Evolutionary conservation across 2,888 invertebrate species (phyloP), one percentile per base, ranked within the genome.

Genomic region (Parnassius glacialis): DNA sequence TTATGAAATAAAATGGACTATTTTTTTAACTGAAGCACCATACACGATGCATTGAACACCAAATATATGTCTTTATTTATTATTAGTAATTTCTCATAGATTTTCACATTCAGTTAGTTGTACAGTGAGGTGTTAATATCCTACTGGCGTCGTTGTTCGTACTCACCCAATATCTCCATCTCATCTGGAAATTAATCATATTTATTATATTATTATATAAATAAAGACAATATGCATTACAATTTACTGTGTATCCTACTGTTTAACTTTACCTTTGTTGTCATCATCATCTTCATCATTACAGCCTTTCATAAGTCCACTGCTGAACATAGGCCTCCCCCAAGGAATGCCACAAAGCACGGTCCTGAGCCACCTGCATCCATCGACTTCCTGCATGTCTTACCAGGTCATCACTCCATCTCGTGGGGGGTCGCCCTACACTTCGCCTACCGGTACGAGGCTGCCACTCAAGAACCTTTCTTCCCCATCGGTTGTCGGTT

Each of bases 141-240:
- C 70, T 73, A 68, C 65, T 71, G 68, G 10, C 67, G 65, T 76
- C 71, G 72, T 72, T 75, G 73, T 72, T 74, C 70, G 65, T 67
- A 65, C 71, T 70, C 72, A 74, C 85, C 85, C 82, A 87, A 81
- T 79, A 79, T 79, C 76, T 81, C 85, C 84, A 85, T 79, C 83
- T 83, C 84, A 82, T 79, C 89, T 90, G 86, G 65, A 85, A 85
- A 57, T 7, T 45, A 54, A 1, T 55, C 20, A 52, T 7, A 52
- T 25, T 12, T 10, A 25, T 1, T 12, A 12, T 20, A 20, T 20
- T 20, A 20, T 20, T 20, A 20, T 20, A 20, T 20, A 52, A 25
- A 34, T 25, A 56, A 59, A 57, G 52, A 61, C 48, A 47, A 54
- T 57, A n/a, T 10, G 12, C 12, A n/a, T 48, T 41, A 52, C 47